phyloP scores from a whole-genome alignment of 2,113 vertebrate species.

The Scomber japonicus region DNA sequence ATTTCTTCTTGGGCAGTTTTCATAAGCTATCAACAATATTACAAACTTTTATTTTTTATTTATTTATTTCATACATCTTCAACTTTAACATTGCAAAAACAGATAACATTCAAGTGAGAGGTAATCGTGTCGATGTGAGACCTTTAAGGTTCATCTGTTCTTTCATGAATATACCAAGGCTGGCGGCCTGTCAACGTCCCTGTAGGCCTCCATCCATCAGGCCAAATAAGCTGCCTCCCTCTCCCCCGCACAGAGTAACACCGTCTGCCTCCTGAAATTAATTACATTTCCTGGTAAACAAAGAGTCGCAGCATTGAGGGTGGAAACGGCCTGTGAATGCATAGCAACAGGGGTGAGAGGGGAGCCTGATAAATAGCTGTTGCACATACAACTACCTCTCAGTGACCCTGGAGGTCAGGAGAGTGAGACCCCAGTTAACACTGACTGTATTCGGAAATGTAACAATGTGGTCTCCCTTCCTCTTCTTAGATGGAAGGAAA shows the following conservation, averaged over 20 bases:
- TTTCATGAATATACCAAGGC: background rate
- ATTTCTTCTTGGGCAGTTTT: background rate
- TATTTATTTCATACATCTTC: no score
- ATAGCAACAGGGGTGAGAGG: slow-evolving; percentile 39
- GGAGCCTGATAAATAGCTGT: slow-evolving; percentile 53
- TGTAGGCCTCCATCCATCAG: slow-evolving; percentile 42
- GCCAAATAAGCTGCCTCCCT: slow-evolving; percentile 5
- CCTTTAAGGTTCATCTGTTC: background rate
- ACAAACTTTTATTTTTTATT: no score
- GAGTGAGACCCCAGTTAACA: slow-evolving; percentile 46
- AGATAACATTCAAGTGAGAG: background rate
- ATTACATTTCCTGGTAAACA: slow-evolving; percentile 58
- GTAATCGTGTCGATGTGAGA: background rate
- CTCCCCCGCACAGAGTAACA: slow-evolving; percentile 7
- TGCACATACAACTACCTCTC: slow-evolving; percentile 33
- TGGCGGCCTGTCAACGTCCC: slow-evolving; percentile 5
- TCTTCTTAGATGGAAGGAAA: slow-evolving; percentile 15
- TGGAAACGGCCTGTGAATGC: slow-evolving; percentile 31
- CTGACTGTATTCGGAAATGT: slow-evolving; percentile 19
- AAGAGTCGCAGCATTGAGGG: slow-evolving; percentile 4
- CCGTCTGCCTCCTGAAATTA: slow-evolving; percentile 43
- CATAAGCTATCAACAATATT: slow-evolving; percentile 3
- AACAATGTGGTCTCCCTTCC: background rate
- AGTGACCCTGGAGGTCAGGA: slow-evolving; percentile 29
- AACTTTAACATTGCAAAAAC: background rate